These are phyloP conservation scores for Seriola quinqueradiata DNA, from an alignment of 2,113 vertebrate genomes.

Conservation along the genomic window DNA sequence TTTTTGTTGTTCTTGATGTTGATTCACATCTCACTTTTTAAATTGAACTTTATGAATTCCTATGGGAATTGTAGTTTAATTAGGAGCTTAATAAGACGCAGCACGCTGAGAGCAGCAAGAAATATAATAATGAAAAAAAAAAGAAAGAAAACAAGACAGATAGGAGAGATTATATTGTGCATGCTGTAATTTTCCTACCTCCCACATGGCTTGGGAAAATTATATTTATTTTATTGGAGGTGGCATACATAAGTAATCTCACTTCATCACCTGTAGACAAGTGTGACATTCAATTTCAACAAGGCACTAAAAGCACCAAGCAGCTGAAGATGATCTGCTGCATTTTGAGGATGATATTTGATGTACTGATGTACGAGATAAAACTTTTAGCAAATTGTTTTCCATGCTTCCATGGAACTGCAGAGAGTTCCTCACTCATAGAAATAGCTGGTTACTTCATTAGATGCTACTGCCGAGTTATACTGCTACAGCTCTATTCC, in stretches of 20 bases:
- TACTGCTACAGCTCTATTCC: background rate
- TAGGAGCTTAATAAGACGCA: background rate
- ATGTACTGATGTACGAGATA: background rate
- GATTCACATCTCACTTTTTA: constrained; percentile 3
- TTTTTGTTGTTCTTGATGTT: background rate
- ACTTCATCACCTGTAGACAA: constrained; percentile 5
- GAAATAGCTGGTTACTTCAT: background rate
- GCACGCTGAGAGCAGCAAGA: background rate
- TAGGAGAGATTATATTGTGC: background rate
- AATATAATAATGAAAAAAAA: background rate
- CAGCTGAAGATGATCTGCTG: background rate
- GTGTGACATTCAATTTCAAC: constrained; percentile 1
- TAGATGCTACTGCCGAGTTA: background rate
- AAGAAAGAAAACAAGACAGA: background rate
- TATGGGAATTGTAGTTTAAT: background rate
- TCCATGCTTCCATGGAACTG: background rate
- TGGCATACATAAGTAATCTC: background rate
- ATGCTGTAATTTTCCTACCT: background rate
- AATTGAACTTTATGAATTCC: background rate
- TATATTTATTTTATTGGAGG: background rate
- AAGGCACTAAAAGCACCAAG: background rate
- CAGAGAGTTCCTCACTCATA: background rate
- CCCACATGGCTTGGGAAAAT: background rate
- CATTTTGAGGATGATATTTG: background rate
- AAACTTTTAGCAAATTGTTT: background rate